Evolutionary conservation across 2,797 vertebrate genomes (phyloP).

Genomic region (Spea hammondii): DNA sequence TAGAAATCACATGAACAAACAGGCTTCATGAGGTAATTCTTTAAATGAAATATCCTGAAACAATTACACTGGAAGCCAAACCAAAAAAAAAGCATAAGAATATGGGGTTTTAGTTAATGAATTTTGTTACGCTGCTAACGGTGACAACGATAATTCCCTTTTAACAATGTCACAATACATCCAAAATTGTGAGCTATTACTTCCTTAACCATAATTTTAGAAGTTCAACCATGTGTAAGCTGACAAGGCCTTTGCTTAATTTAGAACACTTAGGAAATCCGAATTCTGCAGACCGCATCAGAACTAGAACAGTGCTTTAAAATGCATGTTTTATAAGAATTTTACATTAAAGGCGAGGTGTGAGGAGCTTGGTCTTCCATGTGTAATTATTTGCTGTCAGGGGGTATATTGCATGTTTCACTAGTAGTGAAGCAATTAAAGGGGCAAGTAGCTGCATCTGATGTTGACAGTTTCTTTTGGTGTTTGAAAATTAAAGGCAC

Average conservation of each 20-base stretch:
- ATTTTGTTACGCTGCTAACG: no score
- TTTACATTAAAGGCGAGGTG: slow-evolving; percentile 5
- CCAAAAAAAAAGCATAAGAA: no score
- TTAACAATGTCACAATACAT: slow-evolving; percentile 38
- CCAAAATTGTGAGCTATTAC: slow-evolving; percentile 32
- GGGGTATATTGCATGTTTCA: background rate
- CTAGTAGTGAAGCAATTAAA: background rate
- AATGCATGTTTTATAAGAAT: background rate
- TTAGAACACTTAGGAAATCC: slow-evolving; percentile 31
- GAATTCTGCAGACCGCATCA: slow-evolving; percentile 32
- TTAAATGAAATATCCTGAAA: no score
- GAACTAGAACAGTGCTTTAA: background rate
- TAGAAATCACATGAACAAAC: no score
- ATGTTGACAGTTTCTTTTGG: no score
- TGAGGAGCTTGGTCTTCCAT: background rate
- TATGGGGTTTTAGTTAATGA: background rate
- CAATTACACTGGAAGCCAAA: no score
- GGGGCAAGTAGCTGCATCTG: background rate
- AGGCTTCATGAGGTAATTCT: no score
- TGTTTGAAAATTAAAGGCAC: no score
- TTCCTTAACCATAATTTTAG: slow-evolving; percentile 36
- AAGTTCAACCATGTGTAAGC: slow-evolving; percentile 25
- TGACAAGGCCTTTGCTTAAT: slow-evolving; percentile 31
- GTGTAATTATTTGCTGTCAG: slow-evolving; percentile 1
- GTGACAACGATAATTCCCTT: background rate